A percentile compares a stretch with the other conserved stretches of the same genome.
These are phyloP conservation scores for Kryphioiulus occultus DNA, from an alignment of 2,888 invertebrate genomes.

Conservation along the genomic window DNA sequence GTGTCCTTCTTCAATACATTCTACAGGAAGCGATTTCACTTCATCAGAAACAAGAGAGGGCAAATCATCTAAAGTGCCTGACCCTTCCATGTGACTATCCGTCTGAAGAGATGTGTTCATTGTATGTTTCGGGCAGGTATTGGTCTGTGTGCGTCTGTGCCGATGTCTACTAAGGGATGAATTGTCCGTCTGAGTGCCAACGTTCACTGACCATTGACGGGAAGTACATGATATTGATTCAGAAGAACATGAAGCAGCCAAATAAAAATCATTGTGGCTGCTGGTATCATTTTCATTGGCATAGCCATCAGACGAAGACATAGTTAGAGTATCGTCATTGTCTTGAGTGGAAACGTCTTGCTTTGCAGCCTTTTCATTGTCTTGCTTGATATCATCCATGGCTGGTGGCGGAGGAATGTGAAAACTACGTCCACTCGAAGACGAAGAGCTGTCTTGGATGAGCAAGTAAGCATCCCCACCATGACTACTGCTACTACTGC, in stretches of 20 bases:
- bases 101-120: constrained; percentile 46
- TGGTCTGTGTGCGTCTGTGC: not conserved
- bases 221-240: not conserved
- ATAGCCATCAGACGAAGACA: not conserved
- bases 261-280: constrained; percentile 7
- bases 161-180: not conserved
- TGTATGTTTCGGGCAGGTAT: constrained; percentile 29
- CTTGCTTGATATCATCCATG: not conserved
- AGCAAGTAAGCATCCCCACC: not conserved
- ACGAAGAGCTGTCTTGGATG: constrained; percentile 37
- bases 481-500: constrained; percentile 9
- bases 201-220: constrained; percentile 29
- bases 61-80: constrained; percentile 51
- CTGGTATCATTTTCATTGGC: constrained; percentile 11
- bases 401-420: constrained; percentile 41
- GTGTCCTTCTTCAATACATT: not conserved
- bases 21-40: constrained; percentile 41
- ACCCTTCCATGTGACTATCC: constrained; percentile 44
- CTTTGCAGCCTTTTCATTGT: not conserved
- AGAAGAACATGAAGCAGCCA: constrained; percentile 27
- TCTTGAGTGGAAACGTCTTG: not conserved
- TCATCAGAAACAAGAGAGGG: constrained; percentile 50
- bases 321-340: not conserved
- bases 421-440: constrained; percentile 33
- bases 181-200: constrained; percentile 48